A percentile compares a stretch with the other conserved stretches of the same genome.
Evolutionary conservation across 2,113 vertebrate genomes (phyloP).

Genomic region (Eublepharis macularius): DNA sequence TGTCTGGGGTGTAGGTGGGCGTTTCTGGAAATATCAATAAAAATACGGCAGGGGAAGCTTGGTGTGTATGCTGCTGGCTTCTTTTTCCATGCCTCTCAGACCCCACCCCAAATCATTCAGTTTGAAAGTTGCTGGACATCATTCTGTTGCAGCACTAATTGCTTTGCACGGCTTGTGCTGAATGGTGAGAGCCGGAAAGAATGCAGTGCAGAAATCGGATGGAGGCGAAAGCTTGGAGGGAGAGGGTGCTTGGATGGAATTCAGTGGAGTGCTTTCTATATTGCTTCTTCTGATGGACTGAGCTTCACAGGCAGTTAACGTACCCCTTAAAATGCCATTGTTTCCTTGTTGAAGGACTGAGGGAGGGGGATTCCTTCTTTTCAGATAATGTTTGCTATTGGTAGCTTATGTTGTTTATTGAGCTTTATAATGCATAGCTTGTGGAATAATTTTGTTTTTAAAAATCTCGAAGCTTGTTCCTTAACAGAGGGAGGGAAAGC

Average conservation of each 20-base stretch:
- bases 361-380: constrained; percentile 66
- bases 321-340: constrained; percentile 61
- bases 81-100: constrained; percentile 20
- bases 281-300: constrained; percentile 38
- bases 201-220: constrained; percentile 26
- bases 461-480: constrained; percentile 44
- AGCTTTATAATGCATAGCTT: constrained; percentile 41
- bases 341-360: constrained; percentile 61
- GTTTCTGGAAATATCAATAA: background rate
- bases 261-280: constrained; percentile 29
- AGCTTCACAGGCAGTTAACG: constrained; percentile 61
- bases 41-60: background rate
- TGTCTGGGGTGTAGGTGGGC: constrained; percentile 19
- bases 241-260: background rate
- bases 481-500: background rate
- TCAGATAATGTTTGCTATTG: constrained; percentile 49
- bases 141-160: constrained; percentile 54
- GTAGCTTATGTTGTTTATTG: constrained; percentile 42
- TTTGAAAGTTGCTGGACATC: constrained; percentile 54
- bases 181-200: constrained; percentile 52
- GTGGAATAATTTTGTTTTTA: constrained; percentile 65
- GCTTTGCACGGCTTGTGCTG: constrained; percentile 66
- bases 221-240: constrained; percentile 24
- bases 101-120: background rate
- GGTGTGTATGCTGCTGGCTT: constrained; percentile 1